These are phyloP conservation scores for Bubo blakistoni DNA, from an alignment of 2,113 vertebrate genomes.

Conservation along the genomic window DNA sequence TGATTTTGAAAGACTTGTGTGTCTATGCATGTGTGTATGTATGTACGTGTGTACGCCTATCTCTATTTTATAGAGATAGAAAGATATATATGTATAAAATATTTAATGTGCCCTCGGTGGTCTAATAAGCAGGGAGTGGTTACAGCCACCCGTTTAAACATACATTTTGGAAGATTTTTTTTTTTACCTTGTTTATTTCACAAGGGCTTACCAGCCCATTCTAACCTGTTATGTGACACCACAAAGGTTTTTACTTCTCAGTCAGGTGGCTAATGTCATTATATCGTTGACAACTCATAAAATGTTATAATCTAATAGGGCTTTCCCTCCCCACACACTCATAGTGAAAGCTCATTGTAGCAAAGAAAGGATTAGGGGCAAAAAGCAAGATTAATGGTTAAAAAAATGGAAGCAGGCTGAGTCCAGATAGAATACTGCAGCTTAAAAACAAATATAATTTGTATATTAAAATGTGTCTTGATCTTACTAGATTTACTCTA, in stretches of 20 bases:
- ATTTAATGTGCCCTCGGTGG: conserved; percentile 58
- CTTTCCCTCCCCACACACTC: conserved; percentile 21
- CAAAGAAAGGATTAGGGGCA: conserved; percentile 28
- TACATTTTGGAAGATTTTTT: not conserved
- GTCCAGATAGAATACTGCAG: not conserved
- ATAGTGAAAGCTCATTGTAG: conserved; percentile 27
- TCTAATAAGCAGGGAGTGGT: conserved; percentile 69
- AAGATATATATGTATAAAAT: not conserved
- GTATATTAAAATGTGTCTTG: conserved; percentile 30
- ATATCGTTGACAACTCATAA: conserved; percentile 71
- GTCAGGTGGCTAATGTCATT: conserved; percentile 73
- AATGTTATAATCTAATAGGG: conserved; percentile 72
- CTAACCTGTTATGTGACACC: conserved; percentile 69
- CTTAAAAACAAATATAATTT: conserved; percentile 52
- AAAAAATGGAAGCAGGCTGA: conserved; percentile 26
- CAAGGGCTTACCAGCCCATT: conserved; percentile 57
- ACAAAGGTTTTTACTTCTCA: conserved; percentile 66
- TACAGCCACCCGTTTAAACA: conserved; percentile 34
- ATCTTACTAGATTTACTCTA: not conserved
- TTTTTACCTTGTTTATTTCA: conserved; percentile 59
- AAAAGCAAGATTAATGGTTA: conserved; percentile 45
- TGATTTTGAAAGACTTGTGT: conserved; percentile 73
- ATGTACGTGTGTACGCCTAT: not conserved
- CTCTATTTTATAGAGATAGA: conserved; percentile 29
- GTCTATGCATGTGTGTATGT: not conserved